Evolutionary conservation across 2,797 vertebrate genomes (phyloP), one percentile per base, ranked within the genome.

Genomic region (Cygnus olor): DNA sequence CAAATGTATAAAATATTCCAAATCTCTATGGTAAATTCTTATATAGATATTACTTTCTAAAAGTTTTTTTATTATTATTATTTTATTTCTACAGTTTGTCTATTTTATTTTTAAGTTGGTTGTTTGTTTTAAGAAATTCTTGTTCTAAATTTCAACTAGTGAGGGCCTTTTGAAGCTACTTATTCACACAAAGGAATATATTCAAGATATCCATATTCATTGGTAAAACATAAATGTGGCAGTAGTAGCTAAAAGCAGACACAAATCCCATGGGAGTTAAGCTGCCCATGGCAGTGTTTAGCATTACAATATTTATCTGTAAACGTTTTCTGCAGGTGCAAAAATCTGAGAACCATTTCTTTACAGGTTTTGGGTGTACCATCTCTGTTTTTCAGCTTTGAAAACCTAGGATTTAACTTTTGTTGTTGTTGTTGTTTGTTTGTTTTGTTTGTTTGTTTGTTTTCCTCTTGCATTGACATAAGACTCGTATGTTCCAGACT

Each of bases 331-430:
- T 47, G 66, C 22, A 70, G 4, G 42, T 17, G 3, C 3, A 58
- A 47, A 60, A 51, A 5, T 0, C 1, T 5, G 1, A 5, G 18
- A 69, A 32, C 0, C 0, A 24, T 73, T 58, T 85, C 3, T 44
- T 61, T 61, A 14, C 1, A 5, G 9, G 1, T 82, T 42, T 42
- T 69, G 20, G 7, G 1, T 42, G 1, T 36, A 17, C 3, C 4
- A 19, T 25, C 9, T 77, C 14, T 54, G 2, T 2, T 38, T 42
- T 84, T 54, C 34, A 51, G 4, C 34, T 63, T 80, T 30, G 45
- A 56, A 68, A 66, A 4, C 0, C 2, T 34, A 17, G 4, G 3
- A 32, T 54, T 22, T 2, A 1, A 19, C 2, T 45, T 21, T 47
- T 47, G 20, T 22, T 47, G 20, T 21, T 47, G 45, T 47, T 47